Base-by-base conservation (phyloP, 2,888 invertebrate genomes). In the Volucella zonaria region DNA sequence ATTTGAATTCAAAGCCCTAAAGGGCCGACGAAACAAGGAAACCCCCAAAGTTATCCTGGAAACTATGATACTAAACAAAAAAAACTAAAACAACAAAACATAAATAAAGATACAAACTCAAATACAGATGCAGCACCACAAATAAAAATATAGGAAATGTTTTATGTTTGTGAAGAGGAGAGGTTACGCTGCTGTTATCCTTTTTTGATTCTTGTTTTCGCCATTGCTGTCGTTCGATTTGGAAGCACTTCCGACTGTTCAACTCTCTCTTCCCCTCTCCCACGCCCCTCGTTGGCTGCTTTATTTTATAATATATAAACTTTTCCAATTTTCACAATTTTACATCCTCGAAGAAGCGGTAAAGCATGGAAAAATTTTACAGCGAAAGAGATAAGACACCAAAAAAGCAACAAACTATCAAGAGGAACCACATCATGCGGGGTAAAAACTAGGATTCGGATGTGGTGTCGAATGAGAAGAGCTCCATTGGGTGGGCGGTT, bases 261-360 rank as follows among this genome's bases (percentile, higher is more conserved):
- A 40, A 10, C 15, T 43, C 49, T 47, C 15, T 14, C 23, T 10
- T 1, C 6, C 6, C 15, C 42, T 40, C 51, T 42, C n/a, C n/a
- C n/a, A n/a, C n/a, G n/a, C 6, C 6, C 15, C 42, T 40, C 51
- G 18, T n/a, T 42, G 56, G 18, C 61, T 52, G 66, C 52, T 70
- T 23, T 78, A 66, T 76, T 59, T 66, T 82, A 79, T 79, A 75
- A 79, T 79, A 75, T 70, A 73, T 66, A 83, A 83, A 83, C 68
- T 83, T 83, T 83, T 83, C 82, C 82, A 83, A 83, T 83, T 79
- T 83, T 70, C 82, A 75, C 74, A 79, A 79, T 79, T 78, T 83
- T 70, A 79, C 82, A 79, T 74, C 70, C 43, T 75, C 47, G 75
- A 43, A 58, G 66, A 54, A 70, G 82, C 58, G 74, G 11, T 70